Evolutionary conservation across 2,797 vertebrate species (phyloP).

Genomic region (Spondyliosoma cantharus): DNA sequence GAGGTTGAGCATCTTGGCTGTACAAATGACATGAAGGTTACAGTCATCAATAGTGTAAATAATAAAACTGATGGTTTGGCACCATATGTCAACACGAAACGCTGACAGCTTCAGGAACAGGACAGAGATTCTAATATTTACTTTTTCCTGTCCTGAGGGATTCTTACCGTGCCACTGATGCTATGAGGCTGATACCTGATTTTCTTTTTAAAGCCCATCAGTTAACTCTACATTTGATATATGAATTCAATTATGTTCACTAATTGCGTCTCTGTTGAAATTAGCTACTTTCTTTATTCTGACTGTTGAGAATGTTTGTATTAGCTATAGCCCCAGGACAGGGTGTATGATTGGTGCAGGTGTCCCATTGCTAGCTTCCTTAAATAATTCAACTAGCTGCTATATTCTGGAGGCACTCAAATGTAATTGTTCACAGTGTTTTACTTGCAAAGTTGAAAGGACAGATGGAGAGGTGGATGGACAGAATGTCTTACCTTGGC

Average conservation of each 20-base stretch:
- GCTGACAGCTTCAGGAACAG: too few species aligned
- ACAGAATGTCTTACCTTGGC: slow-evolving; percentile 58
- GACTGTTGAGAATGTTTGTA: not conserved
- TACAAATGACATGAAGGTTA: too few species aligned
- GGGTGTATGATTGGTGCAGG: not conserved
- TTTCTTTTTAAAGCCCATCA: not conserved
- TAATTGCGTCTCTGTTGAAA: not conserved
- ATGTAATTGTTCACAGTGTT: not conserved
- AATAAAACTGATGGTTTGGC: too few species aligned
- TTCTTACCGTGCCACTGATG: not conserved
- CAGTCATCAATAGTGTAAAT: too few species aligned
- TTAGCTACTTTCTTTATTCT: not conserved
- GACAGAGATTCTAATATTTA: not conserved
- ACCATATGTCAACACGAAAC: too few species aligned
- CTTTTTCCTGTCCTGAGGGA: not conserved
- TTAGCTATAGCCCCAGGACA: not conserved
- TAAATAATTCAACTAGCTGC: not conserved
- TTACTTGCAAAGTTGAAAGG: not conserved
- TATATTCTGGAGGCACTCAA: not conserved
- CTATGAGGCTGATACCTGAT: not conserved
- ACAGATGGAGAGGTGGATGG: not conserved
- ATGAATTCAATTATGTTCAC: not conserved
- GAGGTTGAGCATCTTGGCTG: too few species aligned
- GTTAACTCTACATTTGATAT: not conserved
- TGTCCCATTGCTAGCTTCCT: not conserved